Evolutionary conservation across 2,113 vertebrate genomes (phyloP).

Genomic region (Melanotaenia duboulayi): DNA sequence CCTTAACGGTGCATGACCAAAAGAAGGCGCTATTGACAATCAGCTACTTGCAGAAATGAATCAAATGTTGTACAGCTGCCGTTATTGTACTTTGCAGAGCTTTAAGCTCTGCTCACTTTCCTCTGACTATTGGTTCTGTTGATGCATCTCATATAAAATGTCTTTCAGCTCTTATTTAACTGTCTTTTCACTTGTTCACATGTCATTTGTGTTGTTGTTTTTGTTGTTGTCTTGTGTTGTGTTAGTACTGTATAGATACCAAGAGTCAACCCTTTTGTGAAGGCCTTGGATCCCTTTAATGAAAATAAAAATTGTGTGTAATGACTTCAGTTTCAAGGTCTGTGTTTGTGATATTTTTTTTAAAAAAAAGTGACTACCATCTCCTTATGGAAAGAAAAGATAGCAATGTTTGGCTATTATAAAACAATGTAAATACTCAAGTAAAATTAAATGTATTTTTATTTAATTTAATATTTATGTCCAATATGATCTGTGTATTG

Average conservation of each 20-base stretch:
- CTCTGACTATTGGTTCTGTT: conserved; percentile 54
- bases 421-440: too few relatives aligned
- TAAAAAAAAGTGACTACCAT: not conserved
- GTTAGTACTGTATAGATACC: conserved; percentile 74
- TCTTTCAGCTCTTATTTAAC: conserved; percentile 74
- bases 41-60: conserved; percentile 57
- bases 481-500: too few relatives aligned
- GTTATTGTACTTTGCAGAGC: conserved; percentile 49
- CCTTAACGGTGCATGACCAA: conserved; percentile 64
- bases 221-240: conserved; percentile 66
- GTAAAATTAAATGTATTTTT: too few relatives aligned
- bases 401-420: too few relatives aligned
- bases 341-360: conserved; percentile 20
- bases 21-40: conserved; percentile 68
- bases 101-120: conserved; percentile 55
- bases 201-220: conserved; percentile 73
- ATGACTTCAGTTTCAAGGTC: conserved; percentile 24
- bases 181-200: conserved; percentile 77
- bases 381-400: too few relatives aligned
- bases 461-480: too few relatives aligned
- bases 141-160: conserved; percentile 61
- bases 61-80: conserved; percentile 51
- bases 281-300: conserved; percentile 82
- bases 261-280: conserved; percentile 81
- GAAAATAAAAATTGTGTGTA: conserved; percentile 75